These are phyloP conservation scores for Patella caerulea DNA, from an alignment of 2,888 invertebrate species.

Conservation along the genomic window DNA sequence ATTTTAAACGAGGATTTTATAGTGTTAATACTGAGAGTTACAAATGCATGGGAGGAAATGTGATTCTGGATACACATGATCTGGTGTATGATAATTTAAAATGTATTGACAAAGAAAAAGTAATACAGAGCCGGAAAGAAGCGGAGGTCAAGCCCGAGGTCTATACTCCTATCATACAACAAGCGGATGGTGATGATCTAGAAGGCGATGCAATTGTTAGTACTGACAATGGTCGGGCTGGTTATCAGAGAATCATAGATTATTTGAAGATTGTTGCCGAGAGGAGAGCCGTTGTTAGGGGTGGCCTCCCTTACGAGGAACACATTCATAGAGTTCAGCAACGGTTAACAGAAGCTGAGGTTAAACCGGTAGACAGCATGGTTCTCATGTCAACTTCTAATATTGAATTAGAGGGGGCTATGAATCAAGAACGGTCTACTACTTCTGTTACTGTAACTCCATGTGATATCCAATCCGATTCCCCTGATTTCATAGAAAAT, in stretches of 20 bases:
- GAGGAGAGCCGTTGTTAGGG: background rate
- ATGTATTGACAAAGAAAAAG: background rate
- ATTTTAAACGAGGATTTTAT: background rate
- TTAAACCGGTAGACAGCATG: slow-evolving; percentile 1
- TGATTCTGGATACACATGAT: background rate
- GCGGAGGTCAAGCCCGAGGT: background rate
- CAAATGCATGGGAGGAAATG: background rate
- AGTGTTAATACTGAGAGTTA: background rate
- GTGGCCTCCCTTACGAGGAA: background rate
- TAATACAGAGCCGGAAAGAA: background rate
- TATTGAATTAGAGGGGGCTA: background rate
- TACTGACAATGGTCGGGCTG: background rate
- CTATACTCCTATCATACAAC: background rate
- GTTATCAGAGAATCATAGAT: background rate
- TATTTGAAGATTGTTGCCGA: background rate
- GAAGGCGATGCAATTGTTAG: background rate
- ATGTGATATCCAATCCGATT: background rate
- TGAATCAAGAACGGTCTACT: background rate
- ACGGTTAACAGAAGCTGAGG: background rate
- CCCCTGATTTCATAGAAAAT: too few species aligned
- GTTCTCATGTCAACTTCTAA: background rate
- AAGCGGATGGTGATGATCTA: background rate
- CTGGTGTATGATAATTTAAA: background rate
- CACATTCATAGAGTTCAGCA: background rate
- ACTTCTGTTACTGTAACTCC: background rate